These are phyloP conservation scores for Andricus curvator DNA, from an alignment of 2,888 invertebrate genomes.

Conservation along the genomic window DNA sequence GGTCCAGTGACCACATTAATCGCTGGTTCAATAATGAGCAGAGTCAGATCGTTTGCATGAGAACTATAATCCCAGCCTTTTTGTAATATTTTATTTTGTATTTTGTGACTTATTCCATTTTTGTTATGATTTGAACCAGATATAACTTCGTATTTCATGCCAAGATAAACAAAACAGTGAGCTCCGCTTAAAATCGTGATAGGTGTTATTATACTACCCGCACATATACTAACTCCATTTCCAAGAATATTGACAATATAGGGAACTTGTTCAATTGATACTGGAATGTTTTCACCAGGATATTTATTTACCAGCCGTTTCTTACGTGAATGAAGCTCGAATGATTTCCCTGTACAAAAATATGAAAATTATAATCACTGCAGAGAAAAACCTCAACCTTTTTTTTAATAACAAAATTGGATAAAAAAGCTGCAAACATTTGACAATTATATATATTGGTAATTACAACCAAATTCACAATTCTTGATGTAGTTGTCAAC, in stretches of 20 bases:
- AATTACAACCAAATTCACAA: no score
- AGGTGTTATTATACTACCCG: neutral
- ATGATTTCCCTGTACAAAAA: neutral
- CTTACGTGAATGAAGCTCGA: neutral
- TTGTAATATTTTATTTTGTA: neutral
- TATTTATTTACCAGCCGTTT: neutral
- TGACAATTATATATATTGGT: no score
- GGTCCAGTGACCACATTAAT: neutral
- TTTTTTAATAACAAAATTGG: no score
- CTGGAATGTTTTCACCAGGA: neutral
- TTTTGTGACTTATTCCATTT: neutral
- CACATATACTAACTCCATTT: neutral
- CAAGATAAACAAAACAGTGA: neutral
- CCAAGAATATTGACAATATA: neutral
- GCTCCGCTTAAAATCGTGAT: neutral
- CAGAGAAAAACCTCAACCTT: no score
- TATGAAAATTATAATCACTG: no score
- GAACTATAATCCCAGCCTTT: neutral
- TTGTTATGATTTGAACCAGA: neutral
- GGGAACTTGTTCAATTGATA: neutral
- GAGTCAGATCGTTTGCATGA: neutral
- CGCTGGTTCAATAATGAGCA: neutral
- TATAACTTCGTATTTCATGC: neutral
- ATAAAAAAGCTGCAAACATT: no score
- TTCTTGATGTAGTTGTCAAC: no score